Conservation (phyloP, 2,888 invertebrate genomes). For the Portevinia maculata region DNA sequence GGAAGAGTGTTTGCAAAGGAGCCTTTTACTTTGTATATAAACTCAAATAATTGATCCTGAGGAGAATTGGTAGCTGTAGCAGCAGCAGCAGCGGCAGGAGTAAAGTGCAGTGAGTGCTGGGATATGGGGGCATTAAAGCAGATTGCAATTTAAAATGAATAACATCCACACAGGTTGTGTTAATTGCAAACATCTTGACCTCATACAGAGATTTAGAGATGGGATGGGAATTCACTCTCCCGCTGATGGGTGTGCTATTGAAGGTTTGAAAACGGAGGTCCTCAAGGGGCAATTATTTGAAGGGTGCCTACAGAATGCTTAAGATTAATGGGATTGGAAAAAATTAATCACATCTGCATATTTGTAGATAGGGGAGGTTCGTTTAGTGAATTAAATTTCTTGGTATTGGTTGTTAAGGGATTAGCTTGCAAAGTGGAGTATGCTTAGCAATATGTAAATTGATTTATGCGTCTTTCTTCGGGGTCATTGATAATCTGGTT, state of each 20-base stretch:
- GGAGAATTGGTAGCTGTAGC: slow-evolving; percentile 26
- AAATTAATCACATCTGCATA: slow-evolving; percentile 66
- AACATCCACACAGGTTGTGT: slow-evolving; percentile 52
- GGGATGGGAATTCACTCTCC: neutral
- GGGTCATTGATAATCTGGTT: too few species aligned
- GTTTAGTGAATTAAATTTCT: slow-evolving; percentile 36
- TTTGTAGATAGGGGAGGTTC: slow-evolving; percentile 53
- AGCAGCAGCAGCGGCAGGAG: slow-evolving; percentile 17
- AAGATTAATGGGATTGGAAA: slow-evolving; percentile 65
- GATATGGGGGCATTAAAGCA: slow-evolving; percentile 48
- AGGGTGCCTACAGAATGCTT: slow-evolving; percentile 38
- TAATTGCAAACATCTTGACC: slow-evolving; percentile 74
- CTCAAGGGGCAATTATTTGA: slow-evolving; percentile 14
- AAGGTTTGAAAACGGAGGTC: slow-evolving; percentile 24
- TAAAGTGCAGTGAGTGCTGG: neutral
- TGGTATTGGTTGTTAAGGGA: slow-evolving; percentile 5
- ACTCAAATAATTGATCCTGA: slow-evolving; percentile 71
- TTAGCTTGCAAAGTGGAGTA: slow-evolving; percentile 1
- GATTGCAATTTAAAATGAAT: slow-evolving; percentile 53
- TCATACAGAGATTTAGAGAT: slow-evolving; percentile 54
- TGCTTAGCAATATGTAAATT: neutral
- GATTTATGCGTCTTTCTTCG: too few species aligned
- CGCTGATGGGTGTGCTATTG: slow-evolving; percentile 12
- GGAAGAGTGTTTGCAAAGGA: slow-evolving; percentile 38
- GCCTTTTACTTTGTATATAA: slow-evolving; percentile 70